Conservation (phyloP, 2,113 vertebrate genomes). For the Pitta sordida region DNA sequence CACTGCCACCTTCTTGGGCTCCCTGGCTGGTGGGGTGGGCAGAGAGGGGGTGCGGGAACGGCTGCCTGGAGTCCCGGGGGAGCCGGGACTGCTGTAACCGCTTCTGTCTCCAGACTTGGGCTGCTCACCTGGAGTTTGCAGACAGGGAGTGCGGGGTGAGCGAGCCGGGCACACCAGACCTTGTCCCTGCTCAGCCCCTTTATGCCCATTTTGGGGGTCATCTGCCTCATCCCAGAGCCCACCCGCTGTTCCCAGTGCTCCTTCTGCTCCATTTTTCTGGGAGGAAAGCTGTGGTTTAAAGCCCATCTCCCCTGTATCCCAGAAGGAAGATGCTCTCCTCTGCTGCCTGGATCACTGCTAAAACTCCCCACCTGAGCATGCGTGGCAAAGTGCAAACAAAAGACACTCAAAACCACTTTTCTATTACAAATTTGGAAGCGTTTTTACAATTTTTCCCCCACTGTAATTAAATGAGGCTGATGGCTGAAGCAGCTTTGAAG, state of each 20-base stretch:
- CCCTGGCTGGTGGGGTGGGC: slow-evolving; percentile 82
- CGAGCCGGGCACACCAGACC: accelerated
- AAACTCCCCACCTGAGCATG: background rate
- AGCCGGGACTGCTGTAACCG: slow-evolving; percentile 93
- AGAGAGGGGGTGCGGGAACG: slow-evolving; percentile 83
- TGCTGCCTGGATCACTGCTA: background rate
- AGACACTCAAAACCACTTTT: background rate
- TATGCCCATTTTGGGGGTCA: background rate
- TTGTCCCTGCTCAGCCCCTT: background rate
- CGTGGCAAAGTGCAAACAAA: background rate
- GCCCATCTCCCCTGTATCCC: background rate
- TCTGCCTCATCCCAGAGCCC: background rate
- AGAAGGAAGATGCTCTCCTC: background rate
- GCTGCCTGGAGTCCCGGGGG: slow-evolving; percentile 88
- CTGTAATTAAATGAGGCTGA: background rate
- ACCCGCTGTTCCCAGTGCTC: background rate
- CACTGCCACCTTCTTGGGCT: slow-evolving; percentile 92
- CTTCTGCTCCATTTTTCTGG: background rate
- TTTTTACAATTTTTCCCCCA: background rate
- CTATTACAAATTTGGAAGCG: background rate
- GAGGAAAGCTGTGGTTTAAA: background rate
- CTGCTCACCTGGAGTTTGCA: slow-evolving; percentile 69
- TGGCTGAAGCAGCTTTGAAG: background rate
- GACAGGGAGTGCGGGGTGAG: background rate
- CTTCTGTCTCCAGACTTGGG: slow-evolving; percentile 84